Evolutionary conservation across 2,888 invertebrate genomes (phyloP), one percentile per base, ranked within the genome.

Genomic region (Hirtodrosophila confusa): DNA sequence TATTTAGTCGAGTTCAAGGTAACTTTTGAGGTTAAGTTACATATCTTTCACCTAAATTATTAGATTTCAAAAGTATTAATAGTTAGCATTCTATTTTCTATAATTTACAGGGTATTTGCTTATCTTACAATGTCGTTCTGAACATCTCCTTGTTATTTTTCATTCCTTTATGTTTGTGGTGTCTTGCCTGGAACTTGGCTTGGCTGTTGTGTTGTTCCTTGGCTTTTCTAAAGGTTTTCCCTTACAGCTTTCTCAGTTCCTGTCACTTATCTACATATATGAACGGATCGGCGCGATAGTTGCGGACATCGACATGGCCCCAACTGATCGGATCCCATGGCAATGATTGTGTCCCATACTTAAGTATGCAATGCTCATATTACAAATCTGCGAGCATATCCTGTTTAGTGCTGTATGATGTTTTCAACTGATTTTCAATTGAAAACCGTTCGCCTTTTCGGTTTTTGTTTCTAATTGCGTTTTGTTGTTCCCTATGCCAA

Each of bases 331-430:
- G 76, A 63, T 72, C 27, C 17, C 17, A 53, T 64, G 23, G 9
- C 35, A 50, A 65, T 63, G 69, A 78, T 72, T 60, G 55, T 48
- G 57, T 51, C 70, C 75, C 72, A 86, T 88, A 17, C 17, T 17
- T 17, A 88, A 86, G 86, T 86, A 88, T 88, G 74, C 84, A 67
- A 64, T 47, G 73, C 77, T 88, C 88, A 86, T 80, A 79, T 84
- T 86, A 82, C 88, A 86, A 75, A 39, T 44, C 36, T 17, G 33
- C 47, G 55, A 63, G 60, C 66, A 73, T 78, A 83, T 83, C 77
- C 80, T 84, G 74, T 78, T 61, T 50, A n/a, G 44, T 44, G 27
- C 31, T 31, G 36, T 17, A 17, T 23, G 23, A 39, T 64, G 47
- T 50, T 17, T 17, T 17, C 17, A 17, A 27, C n/a, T 27, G 27